Evolutionary conservation across 2,113 vertebrate genomes (phyloP), one percentile per base, ranked within the genome.

Genomic region (Pristiophorus japonicus): DNA sequence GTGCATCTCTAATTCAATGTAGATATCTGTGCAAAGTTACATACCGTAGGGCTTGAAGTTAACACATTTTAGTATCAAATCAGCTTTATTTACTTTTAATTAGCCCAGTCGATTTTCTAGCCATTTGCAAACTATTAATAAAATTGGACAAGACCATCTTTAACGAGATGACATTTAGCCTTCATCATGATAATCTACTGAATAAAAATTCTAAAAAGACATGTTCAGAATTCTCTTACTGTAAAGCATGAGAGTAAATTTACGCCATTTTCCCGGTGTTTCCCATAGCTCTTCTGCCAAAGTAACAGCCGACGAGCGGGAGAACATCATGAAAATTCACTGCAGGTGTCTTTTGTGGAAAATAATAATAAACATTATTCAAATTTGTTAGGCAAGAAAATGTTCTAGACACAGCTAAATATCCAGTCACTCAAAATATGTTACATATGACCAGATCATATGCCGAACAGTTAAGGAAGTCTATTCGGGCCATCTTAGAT

Each of bases 1-100:
- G 65, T 94, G 66, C 93, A 94, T 94, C 38, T 94, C 93, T 94
- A 94, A 94, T 70, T 94, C 93, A 94, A 70, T 94, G 93, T 65
- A 94, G 93, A 94, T 94, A 94, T 51, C 65, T 70, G 93, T 47
- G 65, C 65, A 94, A 94, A 70, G 38, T 94, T 70, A 45, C 66
- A 94, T 67, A 70, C 38, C 47, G 27, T 63, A 73, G 66, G 93
- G 66, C 93, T 73, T 94, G 65, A 94, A 94, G 45, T 70, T 51
- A 94, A 94, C 24, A 70, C 66, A 94, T 67, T 47, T 94, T 70
- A 63, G 18, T 63, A 38, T 30, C 45, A 51, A 63, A 38, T 81
- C n/a, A 42, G 14, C 4, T 91, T 62, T n/a, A n/a, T n/a, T 38
- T 55, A 30, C 27, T 34, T 63, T 10, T 8, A 38, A 65, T 62